These are phyloP conservation scores for Amyelois transitella DNA, from an alignment of 1,140 invertebrate genomes.

Conservation along the genomic window DNA sequence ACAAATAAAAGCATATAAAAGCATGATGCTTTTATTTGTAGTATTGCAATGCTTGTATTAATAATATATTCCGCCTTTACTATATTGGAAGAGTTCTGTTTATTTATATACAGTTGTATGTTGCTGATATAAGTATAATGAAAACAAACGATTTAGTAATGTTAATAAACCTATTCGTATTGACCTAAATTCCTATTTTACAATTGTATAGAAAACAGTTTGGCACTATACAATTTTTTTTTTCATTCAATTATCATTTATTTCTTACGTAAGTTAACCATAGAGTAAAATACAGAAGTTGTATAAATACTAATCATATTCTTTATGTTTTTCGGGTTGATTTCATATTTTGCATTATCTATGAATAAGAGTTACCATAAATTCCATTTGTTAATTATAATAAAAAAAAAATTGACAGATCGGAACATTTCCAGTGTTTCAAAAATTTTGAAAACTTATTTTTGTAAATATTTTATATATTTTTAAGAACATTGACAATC, in stretches of 20 bases:
- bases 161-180: background rate
- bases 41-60: too few relatives aligned
- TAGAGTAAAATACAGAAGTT: too few relatives aligned
- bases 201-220: conserved; percentile 24
- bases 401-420: background rate
- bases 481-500: too few relatives aligned
- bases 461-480: too few relatives aligned
- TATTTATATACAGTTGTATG: background rate
- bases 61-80: too few relatives aligned
- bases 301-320: conserved; percentile 2
- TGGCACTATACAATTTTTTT: conserved; percentile 26
- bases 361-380: background rate
- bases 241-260: background rate
- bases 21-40: too few relatives aligned
- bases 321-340: background rate
- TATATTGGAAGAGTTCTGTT: too few relatives aligned
- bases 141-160: background rate
- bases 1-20: too few relatives aligned
- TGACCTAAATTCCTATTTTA: conserved; percentile 4
- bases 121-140: background rate
- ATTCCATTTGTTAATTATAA: background rate
- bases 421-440: background rate
- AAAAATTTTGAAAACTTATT: background rate
- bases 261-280: too few relatives aligned
- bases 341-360: background rate